These are phyloP conservation scores for Ophion ventricosus DNA, from an alignment of 2,888 invertebrate species.

Conservation along the genomic window DNA sequence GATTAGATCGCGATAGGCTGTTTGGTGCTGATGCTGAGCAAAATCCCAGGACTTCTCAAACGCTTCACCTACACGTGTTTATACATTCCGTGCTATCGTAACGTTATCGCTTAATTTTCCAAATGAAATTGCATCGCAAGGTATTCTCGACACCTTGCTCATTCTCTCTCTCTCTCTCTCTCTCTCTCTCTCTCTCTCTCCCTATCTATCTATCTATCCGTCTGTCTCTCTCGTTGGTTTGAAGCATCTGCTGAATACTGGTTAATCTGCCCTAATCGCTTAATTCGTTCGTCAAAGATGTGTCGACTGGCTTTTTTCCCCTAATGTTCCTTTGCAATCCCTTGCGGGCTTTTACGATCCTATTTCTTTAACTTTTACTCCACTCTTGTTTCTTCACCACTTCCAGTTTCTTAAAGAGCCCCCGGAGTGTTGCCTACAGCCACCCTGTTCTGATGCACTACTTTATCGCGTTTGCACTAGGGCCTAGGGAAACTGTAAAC, in stretches of 20 bases:
- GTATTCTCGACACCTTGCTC: constrained; percentile 27
- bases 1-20: constrained; percentile 65
- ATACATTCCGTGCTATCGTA: constrained; percentile 29
- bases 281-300: not conserved
- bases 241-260: not conserved
- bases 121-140: constrained; percentile 54
- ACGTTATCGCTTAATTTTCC: constrained; percentile 67
- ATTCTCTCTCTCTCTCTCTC: constrained; percentile 3
- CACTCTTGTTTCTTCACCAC: not conserved
- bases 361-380: not conserved
- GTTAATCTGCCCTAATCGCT: not conserved
- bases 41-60: constrained; percentile 44
- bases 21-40: constrained; percentile 36
- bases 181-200: not conserved
- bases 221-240: not conserved
- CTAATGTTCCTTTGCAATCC: not conserved
- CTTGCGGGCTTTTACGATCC: not conserved
- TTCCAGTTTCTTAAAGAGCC: not conserved
- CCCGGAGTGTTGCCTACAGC: not conserved
- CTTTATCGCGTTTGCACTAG: not conserved
- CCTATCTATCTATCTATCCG: too few relatives aligned
- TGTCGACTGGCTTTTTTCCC: not conserved
- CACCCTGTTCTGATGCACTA: not conserved
- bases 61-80: constrained; percentile 42
- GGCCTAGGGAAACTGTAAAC: not conserved